Conservation (phyloP, 2,113 vertebrate genomes). For the Pachypanchax playfairii region DNA sequence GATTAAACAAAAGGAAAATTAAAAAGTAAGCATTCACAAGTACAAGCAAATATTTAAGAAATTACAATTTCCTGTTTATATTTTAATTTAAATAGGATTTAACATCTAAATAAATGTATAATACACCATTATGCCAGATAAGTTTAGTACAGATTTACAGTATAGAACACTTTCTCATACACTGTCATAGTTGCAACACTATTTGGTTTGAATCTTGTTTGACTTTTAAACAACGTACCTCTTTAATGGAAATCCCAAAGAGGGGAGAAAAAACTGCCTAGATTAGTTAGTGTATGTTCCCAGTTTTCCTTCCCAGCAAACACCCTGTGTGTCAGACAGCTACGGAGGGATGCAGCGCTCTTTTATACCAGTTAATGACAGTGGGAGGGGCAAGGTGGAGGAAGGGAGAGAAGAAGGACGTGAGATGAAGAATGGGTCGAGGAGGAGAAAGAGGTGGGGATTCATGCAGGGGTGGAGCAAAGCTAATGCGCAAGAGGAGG, state of each 20-base stretch:
- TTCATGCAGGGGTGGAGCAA: constrained; percentile 45
- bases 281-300: constrained; percentile 55
- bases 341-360: constrained; percentile 57
- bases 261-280: constrained; percentile 49
- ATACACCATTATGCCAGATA: too few species aligned
- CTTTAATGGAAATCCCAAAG: constrained; percentile 52
- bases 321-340: constrained; percentile 65
- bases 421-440: constrained; percentile 26
- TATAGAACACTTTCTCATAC: constrained; percentile 7
- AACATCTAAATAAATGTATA: too few species aligned
- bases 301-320: constrained; percentile 59
- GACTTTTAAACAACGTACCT: constrained; percentile 57
- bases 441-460: constrained; percentile 58
- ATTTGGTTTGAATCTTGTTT: constrained; percentile 8
- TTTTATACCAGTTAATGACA: constrained; percentile 73
- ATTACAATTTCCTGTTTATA: too few species aligned
- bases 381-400: constrained; percentile 69
- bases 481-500: constrained; percentile 35
- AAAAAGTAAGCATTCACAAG: too few species aligned
- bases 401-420: constrained; percentile 55
- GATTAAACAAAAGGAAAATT: too few species aligned
- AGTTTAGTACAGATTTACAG: neutral
- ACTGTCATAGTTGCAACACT: constrained; percentile 10
- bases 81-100: too few species aligned
- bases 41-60: too few species aligned